A percentile compares a stretch with the other conserved stretches of the same genome.
Conservation (phyloP, 2,888 invertebrate species). For the Leptopilina syphax region DNA sequence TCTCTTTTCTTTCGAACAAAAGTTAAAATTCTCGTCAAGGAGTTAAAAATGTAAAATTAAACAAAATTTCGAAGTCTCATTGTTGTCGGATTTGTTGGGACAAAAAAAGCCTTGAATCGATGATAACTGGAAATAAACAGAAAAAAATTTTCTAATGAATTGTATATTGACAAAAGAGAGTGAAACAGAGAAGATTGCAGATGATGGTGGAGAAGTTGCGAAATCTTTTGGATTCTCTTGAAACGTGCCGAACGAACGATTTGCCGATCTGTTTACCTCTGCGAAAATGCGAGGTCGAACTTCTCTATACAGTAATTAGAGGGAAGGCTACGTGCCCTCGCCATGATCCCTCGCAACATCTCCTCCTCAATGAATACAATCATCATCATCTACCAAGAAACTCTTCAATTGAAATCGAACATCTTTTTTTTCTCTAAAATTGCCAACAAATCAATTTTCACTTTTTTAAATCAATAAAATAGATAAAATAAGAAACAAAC, state of each 20-base stretch:
- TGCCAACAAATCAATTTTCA: no score
- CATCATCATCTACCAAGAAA: not conserved
- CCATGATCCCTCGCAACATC: conserved; percentile 8
- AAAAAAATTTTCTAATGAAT: conserved; percentile 31
- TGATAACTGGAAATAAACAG: not conserved
- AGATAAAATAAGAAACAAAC: no score
- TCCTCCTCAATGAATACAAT: conserved; percentile 23
- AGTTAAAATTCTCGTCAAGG: no score
- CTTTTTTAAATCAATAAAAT: no score
- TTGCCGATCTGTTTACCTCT: conserved; percentile 30
- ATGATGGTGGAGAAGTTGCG: not conserved
- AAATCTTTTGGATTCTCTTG: conserved; percentile 25
- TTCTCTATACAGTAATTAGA: conserved; percentile 32
- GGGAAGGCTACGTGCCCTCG: conserved; percentile 20
- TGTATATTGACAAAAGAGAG: conserved; percentile 19
- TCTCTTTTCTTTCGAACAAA: no score
- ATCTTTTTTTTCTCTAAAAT: not conserved
- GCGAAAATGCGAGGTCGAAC: conserved; percentile 15
- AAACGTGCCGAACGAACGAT: conserved; percentile 29
- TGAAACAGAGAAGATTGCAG: not conserved
- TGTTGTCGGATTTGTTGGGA: no score
- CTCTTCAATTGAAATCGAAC: conserved; percentile 19
- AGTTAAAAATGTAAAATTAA: no score
- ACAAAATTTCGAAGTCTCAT: no score
- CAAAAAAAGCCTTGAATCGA: not conserved